Evolutionary conservation across 2,888 invertebrate genomes (phyloP).

Genomic region (Scaptomyza tumidula): DNA sequence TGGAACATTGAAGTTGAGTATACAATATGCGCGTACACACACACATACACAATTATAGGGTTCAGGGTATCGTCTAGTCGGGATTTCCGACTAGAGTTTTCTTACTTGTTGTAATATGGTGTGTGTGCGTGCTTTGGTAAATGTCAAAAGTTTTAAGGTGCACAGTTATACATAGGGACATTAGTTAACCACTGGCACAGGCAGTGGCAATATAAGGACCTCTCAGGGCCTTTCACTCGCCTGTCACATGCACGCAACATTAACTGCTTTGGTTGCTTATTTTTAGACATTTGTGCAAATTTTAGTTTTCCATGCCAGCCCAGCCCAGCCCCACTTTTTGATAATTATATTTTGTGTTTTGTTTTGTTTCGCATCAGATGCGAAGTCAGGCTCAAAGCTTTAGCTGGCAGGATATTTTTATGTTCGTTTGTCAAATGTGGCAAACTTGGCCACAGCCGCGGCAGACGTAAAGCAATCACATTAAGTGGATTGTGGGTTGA

Average conservation of each 20-base stretch:
- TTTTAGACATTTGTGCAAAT: constrained; percentile 56
- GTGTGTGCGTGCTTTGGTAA: constrained; percentile 45
- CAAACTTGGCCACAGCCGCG: constrained; percentile 9
- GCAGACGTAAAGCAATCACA: constrained; percentile 59
- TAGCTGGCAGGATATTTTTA: constrained; percentile 28
- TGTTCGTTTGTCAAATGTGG: constrained; percentile 46
- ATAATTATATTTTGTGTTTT: constrained; percentile 36
- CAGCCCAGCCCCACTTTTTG: constrained; percentile 6
- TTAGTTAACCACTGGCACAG: constrained; percentile 20
- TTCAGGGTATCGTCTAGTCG: no score
- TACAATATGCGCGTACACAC: no score
- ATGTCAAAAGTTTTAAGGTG: constrained; percentile 51
- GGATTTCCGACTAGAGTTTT: no score
- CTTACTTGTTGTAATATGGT: not conserved
- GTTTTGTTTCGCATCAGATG: constrained; percentile 6
- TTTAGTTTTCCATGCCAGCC: constrained; percentile 25
- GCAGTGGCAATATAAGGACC: constrained; percentile 25
- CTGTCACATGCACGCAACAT: constrained; percentile 54
- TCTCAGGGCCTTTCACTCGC: constrained; percentile 23
- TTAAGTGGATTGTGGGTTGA: constrained; percentile 55
- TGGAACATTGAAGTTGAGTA: no score
- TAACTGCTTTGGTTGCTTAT: constrained; percentile 38
- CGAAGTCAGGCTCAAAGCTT: not conserved
- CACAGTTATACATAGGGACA: constrained; percentile 13
- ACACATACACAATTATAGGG: no score